Base-by-base conservation (phyloP, 2,888 invertebrate genomes). In the Trichogramma evanescens region DNA sequence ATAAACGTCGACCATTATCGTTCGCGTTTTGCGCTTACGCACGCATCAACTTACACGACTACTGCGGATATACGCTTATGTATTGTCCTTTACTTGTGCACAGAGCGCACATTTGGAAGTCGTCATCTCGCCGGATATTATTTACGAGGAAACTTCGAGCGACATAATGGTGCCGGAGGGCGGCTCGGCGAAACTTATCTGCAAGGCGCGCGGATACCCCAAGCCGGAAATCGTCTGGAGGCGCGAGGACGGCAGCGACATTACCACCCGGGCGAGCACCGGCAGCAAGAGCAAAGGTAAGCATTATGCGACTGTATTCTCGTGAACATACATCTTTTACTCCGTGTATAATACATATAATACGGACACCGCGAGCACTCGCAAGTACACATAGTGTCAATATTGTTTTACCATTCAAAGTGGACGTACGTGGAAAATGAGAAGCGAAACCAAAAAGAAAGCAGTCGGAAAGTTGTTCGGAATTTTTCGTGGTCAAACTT, bases 121-220 rank as follows among this genome's bases (percentile, higher is more conserved):
- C 67, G 93, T 94, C 42, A 92, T 93, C 72, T 92, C 93, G 43
- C 93, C 93, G 56, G 93, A 93, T 74, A 92, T 93, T 68, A 82
- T 92, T 70, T 90, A 89, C 74, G 93, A 93, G 73, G 93, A 93
- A 76, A 93, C 93, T 7, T 91, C 93, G 55, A 93, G 93, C 9
- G 95, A 95, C 76, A 87, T 94, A 84, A 93, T 93, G 90, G 93
- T 94, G 58, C 92, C 92, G n/a, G 93, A 93, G 80, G 93, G 93
- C 56, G 92, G 93, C 46, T 88, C 91, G 5, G 92, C 91, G 0
- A 93, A 92, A 77, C 81, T 93, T 68, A 86, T 91, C 63, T 93
- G 93, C 79, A 90, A 89, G 76, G 92, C 93, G 1, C 83, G 89
- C 62, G 93, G 93, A 4, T 89, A 86, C 73, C 93, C 93, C 7